phyloP scores from a whole-genome alignment of 1,140 invertebrate species.

The Temnothorax longispinosus region DNA sequence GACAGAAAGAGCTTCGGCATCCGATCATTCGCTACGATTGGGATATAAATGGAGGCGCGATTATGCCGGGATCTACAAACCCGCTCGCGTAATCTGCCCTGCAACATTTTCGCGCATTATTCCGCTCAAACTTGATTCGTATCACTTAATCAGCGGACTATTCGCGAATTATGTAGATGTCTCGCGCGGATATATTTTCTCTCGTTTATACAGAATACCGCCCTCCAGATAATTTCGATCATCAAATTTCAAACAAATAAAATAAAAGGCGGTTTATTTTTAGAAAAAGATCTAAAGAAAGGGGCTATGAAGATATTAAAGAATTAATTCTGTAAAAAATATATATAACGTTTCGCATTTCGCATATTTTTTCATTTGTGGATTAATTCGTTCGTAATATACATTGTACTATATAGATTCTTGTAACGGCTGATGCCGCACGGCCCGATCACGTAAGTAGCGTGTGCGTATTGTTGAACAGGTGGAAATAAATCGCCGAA shows the following conservation, averaged over 20 bases:
- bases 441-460: too few relatives aligned
- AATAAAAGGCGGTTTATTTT: not conserved
- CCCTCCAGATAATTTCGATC: not conserved
- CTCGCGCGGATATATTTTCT: not conserved
- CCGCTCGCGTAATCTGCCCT: not conserved
- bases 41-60: slow-evolving; percentile 16
- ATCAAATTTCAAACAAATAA: not conserved
- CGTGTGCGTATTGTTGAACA: too few relatives aligned
- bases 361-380: not conserved
- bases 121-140: not conserved
- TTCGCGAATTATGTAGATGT: not conserved
- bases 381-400: not conserved
- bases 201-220: not conserved
- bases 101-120: not conserved
- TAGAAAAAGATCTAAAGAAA: not conserved
- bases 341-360: not conserved
- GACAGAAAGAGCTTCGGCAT: slow-evolving; percentile 33
- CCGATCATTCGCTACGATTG: slow-evolving; percentile 22
- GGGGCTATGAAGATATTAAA: too few relatives aligned
- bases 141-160: not conserved
- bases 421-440: too few relatives aligned
- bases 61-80: not conserved
- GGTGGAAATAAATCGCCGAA: too few relatives aligned
- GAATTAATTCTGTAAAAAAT: not conserved
- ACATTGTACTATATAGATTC: too few relatives aligned